phyloP scores from a whole-genome alignment of 2,888 invertebrate species.

The Hermaeophaga mercurialis region DNA sequence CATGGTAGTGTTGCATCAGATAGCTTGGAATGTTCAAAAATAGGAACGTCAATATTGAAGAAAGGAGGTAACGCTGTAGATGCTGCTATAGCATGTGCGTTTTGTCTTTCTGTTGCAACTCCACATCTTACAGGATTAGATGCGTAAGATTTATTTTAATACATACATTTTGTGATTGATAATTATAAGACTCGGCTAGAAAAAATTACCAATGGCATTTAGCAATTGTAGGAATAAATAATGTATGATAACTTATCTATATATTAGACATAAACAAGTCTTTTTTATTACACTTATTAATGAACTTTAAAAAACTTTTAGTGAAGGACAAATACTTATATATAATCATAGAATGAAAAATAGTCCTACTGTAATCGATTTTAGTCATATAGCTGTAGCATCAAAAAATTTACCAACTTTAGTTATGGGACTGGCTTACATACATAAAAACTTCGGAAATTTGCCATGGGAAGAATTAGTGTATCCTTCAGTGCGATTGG shows the following conservation, averaged over 20 bases:
- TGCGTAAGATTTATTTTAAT: slow-evolving; percentile 62
- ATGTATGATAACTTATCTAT: too few species aligned
- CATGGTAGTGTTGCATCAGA: slow-evolving; percentile 80
- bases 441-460: slow-evolving; percentile 63
- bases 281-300: background rate
- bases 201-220: too few species aligned
- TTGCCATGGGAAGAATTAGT: slow-evolving; percentile 66
- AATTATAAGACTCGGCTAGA: too few species aligned
- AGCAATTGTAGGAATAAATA: too few species aligned
- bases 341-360: slow-evolving; percentile 69
- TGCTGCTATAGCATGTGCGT: slow-evolving; percentile 73
- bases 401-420: slow-evolving; percentile 62
- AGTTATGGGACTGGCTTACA: slow-evolving; percentile 63
- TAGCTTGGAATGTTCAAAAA: slow-evolving; percentile 70
- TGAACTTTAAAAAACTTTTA: slow-evolving; percentile 51
- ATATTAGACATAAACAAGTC: background rate
- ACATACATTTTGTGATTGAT: too few species aligned
- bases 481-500: slow-evolving; percentile 63
- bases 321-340: slow-evolving; percentile 74
- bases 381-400: slow-evolving; percentile 56
- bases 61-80: slow-evolving; percentile 77
- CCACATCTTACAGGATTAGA: slow-evolving; percentile 78
- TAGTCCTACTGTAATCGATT: slow-evolving; percentile 64
- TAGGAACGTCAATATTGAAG: slow-evolving; percentile 71
- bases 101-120: slow-evolving; percentile 75